Evolutionary conservation across 1,140 invertebrate genomes (phyloP), one percentile per base, ranked within the genome.

Genomic region (Platorchestia sp.): DNA sequence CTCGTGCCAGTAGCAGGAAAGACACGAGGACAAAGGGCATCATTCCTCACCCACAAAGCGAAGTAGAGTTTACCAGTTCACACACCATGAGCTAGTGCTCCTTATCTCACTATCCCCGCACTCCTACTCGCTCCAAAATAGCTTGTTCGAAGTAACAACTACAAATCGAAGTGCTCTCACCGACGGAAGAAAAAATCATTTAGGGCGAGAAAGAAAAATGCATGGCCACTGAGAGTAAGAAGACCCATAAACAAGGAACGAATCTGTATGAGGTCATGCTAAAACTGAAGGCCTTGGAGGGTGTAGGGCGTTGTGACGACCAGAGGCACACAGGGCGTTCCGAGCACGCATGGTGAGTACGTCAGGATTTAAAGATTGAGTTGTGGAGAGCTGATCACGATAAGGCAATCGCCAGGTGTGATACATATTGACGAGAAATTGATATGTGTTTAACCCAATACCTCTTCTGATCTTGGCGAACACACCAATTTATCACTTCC

Each of bases 151-250:
- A 45, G 6, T 93, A 47, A 45, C 91, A 93, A 93, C 91, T 93
- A 93, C 91, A 93, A 93, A 93, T 93, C 47, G 91, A 45, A 7
- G 91, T 45, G 36, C 91, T 93, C 91, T 93, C 91, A 41, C 91
- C 91, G 45, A 44, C 87, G 87, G 42, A n/a, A 42, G 41, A 42
- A 44, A 75, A 89, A 89, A 89, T 89, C 87, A 89, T 89, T 89
- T 89, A 89, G 87, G n/a, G 87, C 41, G 87, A 89, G 87, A 89
- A 89, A 41, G 43, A 42, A 89, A 42, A 42, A 89, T 89, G 87
- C 87, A 19, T 89, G 59, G 59, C 59, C 59, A 75, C 59, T 75
- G 59, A 19, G 59, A 75, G 59, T 75, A 75, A 75, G 59, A 75
- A 75, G 59, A 75, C 59, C 59, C 36, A 75, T 75, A 36, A 75